A percentile compares a stretch with the other conserved stretches of the same genome.
Evolutionary conservation across 2,113 vertebrate species (phyloP).

Genomic region (Nycticorax nycticorax): DNA sequence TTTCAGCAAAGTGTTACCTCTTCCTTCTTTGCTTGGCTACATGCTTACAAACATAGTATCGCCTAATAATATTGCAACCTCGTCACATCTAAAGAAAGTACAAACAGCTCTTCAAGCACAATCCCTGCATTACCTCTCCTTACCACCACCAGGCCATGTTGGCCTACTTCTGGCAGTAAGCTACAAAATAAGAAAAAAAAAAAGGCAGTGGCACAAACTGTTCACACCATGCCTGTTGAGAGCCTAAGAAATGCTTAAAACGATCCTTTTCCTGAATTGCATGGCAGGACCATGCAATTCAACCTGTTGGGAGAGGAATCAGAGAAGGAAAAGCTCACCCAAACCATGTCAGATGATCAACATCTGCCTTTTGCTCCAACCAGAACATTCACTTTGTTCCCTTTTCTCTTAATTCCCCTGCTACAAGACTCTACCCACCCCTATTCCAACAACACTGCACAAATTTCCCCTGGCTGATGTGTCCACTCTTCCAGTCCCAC

Average conservation of each 20-base stretch:
- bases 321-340: neutral
- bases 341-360: neutral
- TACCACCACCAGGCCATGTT: neutral
- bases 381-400: neutral
- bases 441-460: neutral
- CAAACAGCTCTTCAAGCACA: neutral
- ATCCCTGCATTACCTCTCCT: neutral
- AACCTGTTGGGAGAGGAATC: neutral
- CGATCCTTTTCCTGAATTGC: neutral
- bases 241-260: neutral
- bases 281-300: neutral
- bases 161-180: neutral
- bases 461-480: neutral
- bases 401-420: neutral
- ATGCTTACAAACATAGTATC: neutral
- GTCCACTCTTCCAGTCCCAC: neutral
- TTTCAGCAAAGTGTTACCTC: neutral
- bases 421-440: neutral
- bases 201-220: neutral
- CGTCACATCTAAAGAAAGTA: neutral
- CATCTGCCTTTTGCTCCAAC: neutral
- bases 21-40: neutral
- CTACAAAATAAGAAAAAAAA: neutral
- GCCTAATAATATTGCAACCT: neutral
- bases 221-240: neutral